Evolutionary conservation across 2,113 vertebrate species (phyloP), one percentile per base, ranked within the genome.

Genomic region (Chunga burmeisteri): DNA sequence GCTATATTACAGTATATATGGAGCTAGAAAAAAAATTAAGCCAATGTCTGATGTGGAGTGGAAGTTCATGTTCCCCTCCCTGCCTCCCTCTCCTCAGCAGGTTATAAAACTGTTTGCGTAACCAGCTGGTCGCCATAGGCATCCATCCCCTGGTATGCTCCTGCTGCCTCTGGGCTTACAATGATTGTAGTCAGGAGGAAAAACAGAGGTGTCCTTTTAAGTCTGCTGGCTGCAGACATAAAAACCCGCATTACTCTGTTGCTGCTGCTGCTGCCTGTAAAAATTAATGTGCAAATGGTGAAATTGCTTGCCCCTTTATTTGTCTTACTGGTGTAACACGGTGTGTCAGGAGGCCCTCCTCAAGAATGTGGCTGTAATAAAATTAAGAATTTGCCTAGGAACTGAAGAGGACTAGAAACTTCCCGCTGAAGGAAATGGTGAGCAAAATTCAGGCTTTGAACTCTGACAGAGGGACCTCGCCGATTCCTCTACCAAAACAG

Each of bases 341-440:
- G 72, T 46, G 13, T 22, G 11, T 14, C 67, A 49, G 50, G 66
- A 11, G 16, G 5, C 22, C 25, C 13, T 85, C 53, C n/a, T 16
- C 17, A 18, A 16, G 81, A 53, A n/a, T 2, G 7, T 1, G 4
- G 22, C 59, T 58, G 36, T 53, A 46, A 70, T 75, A 21, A 82
- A 81, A 46, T 52, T 8, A 77, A 50, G 38, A 66, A 36, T 50
- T 50, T 49, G 32, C 38, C 23, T 29, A 27, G 46, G 25, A 56
- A 12, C 10, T 32, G 52, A 72, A 58, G 42, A 62, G 20, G 53
- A 47, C 10, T 32, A 12, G 79, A 65, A 62, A 22, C 50, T 71
- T 78, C 29, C 30, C 0, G 0, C 2, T 0, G 0, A 81, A 86
- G 63, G 55, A 62, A 88, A 42, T 2, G 5, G 30, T 49, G 42